Base-by-base conservation (phyloP, 2,888 invertebrate species). In the Pantelozetes paolii region DNA sequence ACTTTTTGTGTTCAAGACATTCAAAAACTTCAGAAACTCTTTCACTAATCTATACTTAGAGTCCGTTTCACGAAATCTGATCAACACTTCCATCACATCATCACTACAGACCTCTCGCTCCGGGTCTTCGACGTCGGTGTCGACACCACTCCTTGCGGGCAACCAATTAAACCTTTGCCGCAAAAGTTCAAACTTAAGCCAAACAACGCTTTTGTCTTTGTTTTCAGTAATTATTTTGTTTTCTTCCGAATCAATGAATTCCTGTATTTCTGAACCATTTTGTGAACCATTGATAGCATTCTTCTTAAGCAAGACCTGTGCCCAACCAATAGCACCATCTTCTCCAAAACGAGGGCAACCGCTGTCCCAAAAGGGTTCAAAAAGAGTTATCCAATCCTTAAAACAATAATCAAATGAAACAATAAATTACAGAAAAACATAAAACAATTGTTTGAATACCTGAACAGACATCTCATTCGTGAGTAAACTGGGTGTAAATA, bases 331-430 rank as follows among this genome's bases (percentile, higher is more conserved):
- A 9, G 82, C 81, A 9, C 78, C 80, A 6, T 77, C 76, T 76
- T 83, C 82, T 26, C 83, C 84, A 78, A 83, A 80, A 75, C 83
- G 79, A 18, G 82, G 78, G 40, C 80, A 80, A 30, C 80, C 79
- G 76, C 81, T 81, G 71, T 83, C 83, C 84, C 84, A 84, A 78
- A 83, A 84, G 28, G 80, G 80, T 77, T 83, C 82, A 78, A 84
- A 81, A 45, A 80, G 78, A 23, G 79, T 77, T 42, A 81, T 76
- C 64, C 79, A 79, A 8, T 81, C 80, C 69, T 78, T 78, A 30
- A 78, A 73, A 57, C n/a, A n/a, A n/a, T n/a, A n/a, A n/a, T n/a
- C n/a, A n/a, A 36, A 80, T 57, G 5, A 48, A 48, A 57, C 57
- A 57, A n/a, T 23, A 57, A 57, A 57, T 36, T 36, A 5, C 5